Evolutionary conservation across 2,888 invertebrate genomes (phyloP), one percentile per base, ranked within the genome.

Genomic region (Nomada fabriciana): DNA sequence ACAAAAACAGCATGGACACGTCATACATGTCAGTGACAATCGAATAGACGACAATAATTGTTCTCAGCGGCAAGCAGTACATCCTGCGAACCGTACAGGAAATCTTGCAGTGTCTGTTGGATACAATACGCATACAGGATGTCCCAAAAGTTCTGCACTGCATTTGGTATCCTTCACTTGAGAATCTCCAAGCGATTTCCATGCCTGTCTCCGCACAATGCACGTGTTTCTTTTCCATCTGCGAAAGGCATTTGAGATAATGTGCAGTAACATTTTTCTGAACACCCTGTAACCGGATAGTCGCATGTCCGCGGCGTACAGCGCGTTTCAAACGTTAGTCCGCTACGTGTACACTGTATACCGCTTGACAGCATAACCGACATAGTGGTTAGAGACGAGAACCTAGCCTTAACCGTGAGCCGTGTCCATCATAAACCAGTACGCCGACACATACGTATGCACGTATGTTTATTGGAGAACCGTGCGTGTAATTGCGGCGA

Each of bases 281-380:
- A 25, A n/a, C 47, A 57, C 7, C 63, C 73, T 55, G 25, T 64
- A 80, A 1, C 13, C 13, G 20, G 11, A 50, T 68, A 50, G 60
- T 64, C 70, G 67, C 69, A 65, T 42, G 67, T 70, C 20, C 18
- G 53, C 29, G 60, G 25, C 47, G 47, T 67, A 75, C 61, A 69
- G 57, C 70, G 67, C 69, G 64, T 64, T 80, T 73, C 68, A 47
- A 67, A 65, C 47, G 59, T 75, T 55, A 78, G 55, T 85, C 83
- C 86, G 83, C 88, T 83, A 85, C 80, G 83, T 80, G 85, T 82
- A 88, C 84, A 89, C 89, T 80, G 85, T 82, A 88, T 85, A 89
- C 89, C 88, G 89, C 88, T 89, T 84, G 77, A 78, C 90, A 87
- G 84, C 83, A 86, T 89, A 90, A 89, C 89, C 88, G 89, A 88